Percentiles rank a stretch among this genome's conserved stretches.
These are phyloP conservation scores for Synodontis membranacea DNA, from an alignment of 2,113 vertebrate genomes.

Conservation along the genomic window DNA sequence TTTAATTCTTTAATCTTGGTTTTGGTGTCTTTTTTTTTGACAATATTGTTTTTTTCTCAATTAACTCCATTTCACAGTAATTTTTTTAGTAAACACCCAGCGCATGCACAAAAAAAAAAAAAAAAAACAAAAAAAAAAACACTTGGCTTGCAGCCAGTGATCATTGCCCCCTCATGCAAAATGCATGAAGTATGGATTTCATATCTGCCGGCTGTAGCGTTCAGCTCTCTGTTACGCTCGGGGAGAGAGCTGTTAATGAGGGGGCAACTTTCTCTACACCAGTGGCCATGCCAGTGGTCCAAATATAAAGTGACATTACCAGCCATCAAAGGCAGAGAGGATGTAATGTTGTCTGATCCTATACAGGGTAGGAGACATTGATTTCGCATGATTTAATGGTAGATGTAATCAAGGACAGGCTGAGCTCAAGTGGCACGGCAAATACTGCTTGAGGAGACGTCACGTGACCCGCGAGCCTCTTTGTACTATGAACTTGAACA, in stretches of 20 bases:
- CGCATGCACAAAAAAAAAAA: not conserved
- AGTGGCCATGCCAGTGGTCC: constrained; percentile 56
- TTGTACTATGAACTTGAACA: not conserved
- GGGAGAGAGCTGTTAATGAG: constrained; percentile 64
- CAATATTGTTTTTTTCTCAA: constrained; percentile 24
- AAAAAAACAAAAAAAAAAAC: not conserved
- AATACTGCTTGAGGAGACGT: constrained; percentile 58
- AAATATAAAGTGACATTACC: constrained; percentile 68
- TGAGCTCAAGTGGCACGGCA: constrained; percentile 71
- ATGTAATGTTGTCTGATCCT: constrained; percentile 61
- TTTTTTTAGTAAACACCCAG: constrained; percentile 29
- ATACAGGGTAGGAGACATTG: constrained; percentile 69
- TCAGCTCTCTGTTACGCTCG: constrained; percentile 36
- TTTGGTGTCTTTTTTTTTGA: not conserved
- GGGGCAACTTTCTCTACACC: constrained; percentile 58
- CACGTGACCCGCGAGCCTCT: constrained; percentile 40
- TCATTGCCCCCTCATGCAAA: constrained; percentile 51
- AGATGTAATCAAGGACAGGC: constrained; percentile 65
- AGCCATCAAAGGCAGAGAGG: constrained; percentile 62
- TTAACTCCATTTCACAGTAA: constrained; percentile 36
- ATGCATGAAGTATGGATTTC: constrained; percentile 58
- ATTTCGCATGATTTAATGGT: constrained; percentile 66
- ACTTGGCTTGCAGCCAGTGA: constrained; percentile 37
- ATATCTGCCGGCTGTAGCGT: constrained; percentile 47
- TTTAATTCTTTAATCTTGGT: not conserved